Percentiles rank a stretch among this genome's conserved stretches.
These are phyloP conservation scores for Gastrophryne carolinensis DNA, from an alignment of 2,797 vertebrate genomes.

Conservation along the genomic window DNA sequence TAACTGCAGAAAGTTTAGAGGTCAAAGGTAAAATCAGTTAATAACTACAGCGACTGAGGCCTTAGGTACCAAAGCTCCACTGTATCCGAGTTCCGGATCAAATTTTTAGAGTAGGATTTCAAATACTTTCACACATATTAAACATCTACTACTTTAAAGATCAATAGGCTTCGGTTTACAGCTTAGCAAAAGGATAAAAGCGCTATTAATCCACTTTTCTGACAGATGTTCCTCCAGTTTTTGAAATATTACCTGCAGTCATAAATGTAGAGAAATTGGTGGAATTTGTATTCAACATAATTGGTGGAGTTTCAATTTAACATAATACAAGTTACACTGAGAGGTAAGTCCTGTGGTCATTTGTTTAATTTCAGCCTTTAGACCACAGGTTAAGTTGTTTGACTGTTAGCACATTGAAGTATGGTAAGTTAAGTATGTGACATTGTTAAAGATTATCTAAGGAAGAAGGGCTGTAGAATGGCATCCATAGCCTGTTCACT, in stretches of 20 bases:
- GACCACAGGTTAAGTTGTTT: constrained; percentile 9
- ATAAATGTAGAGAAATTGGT: constrained; percentile 55
- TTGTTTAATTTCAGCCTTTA: neutral
- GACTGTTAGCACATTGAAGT: constrained; percentile 23
- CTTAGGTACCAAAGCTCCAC: constrained; percentile 58
- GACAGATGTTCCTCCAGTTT: constrained; percentile 65
- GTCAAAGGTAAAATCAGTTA: constrained; percentile 67
- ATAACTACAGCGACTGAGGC: constrained; percentile 55
- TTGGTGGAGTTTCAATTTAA: too few relatives aligned
- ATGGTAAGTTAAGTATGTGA: constrained; percentile 20
- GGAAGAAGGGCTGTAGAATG: constrained; percentile 18
- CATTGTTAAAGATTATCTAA: constrained; percentile 38
- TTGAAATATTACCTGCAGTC: constrained; percentile 57
- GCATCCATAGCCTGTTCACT: constrained; percentile 3
- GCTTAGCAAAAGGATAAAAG: constrained; percentile 67
- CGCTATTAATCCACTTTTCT: constrained; percentile 68
- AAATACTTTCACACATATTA: constrained; percentile 70
- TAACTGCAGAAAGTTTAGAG: constrained; percentile 58
- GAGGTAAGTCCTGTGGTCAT: neutral
- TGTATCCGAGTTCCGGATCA: constrained; percentile 67
- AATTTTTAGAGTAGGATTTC: constrained; percentile 68
- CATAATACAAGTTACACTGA: neutral
- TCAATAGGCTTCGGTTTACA: constrained; percentile 60
- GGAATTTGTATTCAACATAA: constrained; percentile 19
- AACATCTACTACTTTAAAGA: constrained; percentile 62